phyloP scores from a whole-genome alignment of 2,797 vertebrate genomes.

The Babyrousa celebensis region DNA sequence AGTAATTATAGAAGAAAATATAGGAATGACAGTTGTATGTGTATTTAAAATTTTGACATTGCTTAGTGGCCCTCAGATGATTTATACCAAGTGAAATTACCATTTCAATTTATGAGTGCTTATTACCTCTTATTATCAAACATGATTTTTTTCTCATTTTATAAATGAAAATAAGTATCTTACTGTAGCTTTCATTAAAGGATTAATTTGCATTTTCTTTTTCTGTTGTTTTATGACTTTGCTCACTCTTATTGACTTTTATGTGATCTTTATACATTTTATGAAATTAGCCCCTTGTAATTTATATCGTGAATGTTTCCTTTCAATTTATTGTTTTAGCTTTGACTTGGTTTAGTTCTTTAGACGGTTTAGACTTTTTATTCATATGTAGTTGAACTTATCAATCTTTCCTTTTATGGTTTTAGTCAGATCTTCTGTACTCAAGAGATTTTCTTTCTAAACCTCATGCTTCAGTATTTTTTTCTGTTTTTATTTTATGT shows the following conservation, averaged over 20 bases:
- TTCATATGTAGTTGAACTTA: constrained; percentile 44
- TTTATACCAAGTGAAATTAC: constrained; percentile 1
- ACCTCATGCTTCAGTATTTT: constrained; percentile 3
- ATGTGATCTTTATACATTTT: not conserved
- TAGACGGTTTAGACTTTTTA: not conserved
- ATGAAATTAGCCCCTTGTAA: constrained; percentile 1
- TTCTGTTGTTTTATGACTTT: not conserved
- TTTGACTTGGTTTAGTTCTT: constrained; percentile 27
- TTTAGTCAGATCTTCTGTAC: not conserved
- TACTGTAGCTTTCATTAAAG: constrained; percentile 38
- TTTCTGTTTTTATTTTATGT: constrained; percentile 11
- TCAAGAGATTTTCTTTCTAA: constrained; percentile 37
- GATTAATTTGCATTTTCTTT: constrained; percentile 28
- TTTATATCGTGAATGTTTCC: not conserved
- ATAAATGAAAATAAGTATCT: not conserved
- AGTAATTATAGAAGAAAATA: constrained; percentile 1
- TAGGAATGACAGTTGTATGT: not conserved
- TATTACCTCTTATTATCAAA: not conserved
- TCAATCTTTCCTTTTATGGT: constrained; percentile 20
- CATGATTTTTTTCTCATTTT: not conserved
- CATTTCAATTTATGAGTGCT: not conserved
- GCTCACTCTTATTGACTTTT: not conserved
- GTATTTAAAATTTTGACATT: constrained; percentile 9
- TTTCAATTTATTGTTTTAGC: not conserved
- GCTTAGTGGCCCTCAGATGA: not conserved